Conservation (phyloP, 1,140 invertebrate species). For the Calosoma granatense region DNA sequence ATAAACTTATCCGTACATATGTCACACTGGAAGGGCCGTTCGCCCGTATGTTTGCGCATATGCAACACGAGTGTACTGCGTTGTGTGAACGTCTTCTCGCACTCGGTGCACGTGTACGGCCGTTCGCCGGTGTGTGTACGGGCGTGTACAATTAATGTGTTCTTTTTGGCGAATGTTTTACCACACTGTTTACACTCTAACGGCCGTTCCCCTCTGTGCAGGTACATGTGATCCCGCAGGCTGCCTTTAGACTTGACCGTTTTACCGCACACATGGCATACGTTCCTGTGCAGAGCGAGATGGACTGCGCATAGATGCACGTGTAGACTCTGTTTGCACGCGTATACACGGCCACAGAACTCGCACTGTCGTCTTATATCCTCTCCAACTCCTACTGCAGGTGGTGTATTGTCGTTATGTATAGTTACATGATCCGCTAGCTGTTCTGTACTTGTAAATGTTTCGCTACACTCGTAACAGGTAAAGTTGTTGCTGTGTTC, state of each 20-base stretch:
- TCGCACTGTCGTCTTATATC: neutral
- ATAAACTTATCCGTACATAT: slow-evolving; percentile 23
- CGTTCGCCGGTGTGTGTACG: slow-evolving; percentile 27
- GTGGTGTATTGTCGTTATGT: neutral
- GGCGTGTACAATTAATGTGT: slow-evolving; percentile 18
- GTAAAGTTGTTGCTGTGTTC: neutral
- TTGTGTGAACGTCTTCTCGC: slow-evolving; percentile 28
- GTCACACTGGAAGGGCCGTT: slow-evolving; percentile 45
- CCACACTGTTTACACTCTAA: slow-evolving; percentile 15
- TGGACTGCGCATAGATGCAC: neutral
- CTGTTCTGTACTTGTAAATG: neutral
- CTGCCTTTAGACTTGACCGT: neutral
- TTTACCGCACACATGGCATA: slow-evolving; percentile 5
- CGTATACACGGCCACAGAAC: neutral
- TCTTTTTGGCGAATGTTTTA: slow-evolving; percentile 19
- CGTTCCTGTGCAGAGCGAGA: neutral
- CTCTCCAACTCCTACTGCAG: too few relatives aligned
- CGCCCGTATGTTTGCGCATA: slow-evolving; percentile 52
- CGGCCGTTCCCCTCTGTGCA: slow-evolving; percentile 32
- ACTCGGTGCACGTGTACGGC: slow-evolving; percentile 28
- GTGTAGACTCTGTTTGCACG: neutral
- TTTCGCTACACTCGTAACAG: neutral
- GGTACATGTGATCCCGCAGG: slow-evolving; percentile 26
- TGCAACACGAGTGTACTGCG: slow-evolving; percentile 44
- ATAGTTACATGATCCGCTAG: neutral